Conservation (phyloP, 2,888 invertebrate species). For the Hydrotaea cyrtoneurina region DNA sequence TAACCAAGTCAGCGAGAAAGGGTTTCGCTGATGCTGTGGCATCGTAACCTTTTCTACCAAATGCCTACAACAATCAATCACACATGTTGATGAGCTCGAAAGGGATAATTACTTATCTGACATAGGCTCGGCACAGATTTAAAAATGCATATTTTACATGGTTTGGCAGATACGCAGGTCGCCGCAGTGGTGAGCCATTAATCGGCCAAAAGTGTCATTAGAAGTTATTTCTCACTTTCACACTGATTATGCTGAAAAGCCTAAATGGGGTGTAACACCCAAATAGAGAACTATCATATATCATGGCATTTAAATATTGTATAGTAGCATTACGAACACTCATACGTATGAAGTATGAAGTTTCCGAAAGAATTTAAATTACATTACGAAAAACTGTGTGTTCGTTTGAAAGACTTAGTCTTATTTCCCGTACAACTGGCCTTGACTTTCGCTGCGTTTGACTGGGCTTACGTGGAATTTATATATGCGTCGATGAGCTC, state of each 20-base stretch:
- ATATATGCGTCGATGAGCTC: not conserved
- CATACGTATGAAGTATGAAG: not conserved
- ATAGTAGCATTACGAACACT: not conserved
- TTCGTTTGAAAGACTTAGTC: not conserved
- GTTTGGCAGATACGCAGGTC: not conserved
- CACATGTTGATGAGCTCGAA: not conserved
- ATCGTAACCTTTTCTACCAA: constrained; percentile 14
- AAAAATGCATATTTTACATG: not conserved
- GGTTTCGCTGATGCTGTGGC: not conserved
- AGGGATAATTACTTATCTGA: constrained; percentile 16
- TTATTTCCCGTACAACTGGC: not conserved
- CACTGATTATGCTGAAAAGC: not conserved
- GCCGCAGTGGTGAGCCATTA: not conserved
- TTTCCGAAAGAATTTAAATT: not conserved
- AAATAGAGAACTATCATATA: not conserved
- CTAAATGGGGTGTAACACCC: not conserved
- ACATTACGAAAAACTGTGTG: not conserved
- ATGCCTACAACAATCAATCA: constrained; percentile 27
- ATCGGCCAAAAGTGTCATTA: constrained; percentile 16
- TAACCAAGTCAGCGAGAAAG: not conserved
- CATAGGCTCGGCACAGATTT: constrained; percentile 12
- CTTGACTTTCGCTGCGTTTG: not conserved
- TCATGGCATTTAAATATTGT: not conserved
- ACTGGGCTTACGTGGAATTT: not conserved
- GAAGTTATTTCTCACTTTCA: not conserved